phyloP scores from a whole-genome alignment of 2,113 vertebrate genomes.

The Caranx ignobilis region DNA sequence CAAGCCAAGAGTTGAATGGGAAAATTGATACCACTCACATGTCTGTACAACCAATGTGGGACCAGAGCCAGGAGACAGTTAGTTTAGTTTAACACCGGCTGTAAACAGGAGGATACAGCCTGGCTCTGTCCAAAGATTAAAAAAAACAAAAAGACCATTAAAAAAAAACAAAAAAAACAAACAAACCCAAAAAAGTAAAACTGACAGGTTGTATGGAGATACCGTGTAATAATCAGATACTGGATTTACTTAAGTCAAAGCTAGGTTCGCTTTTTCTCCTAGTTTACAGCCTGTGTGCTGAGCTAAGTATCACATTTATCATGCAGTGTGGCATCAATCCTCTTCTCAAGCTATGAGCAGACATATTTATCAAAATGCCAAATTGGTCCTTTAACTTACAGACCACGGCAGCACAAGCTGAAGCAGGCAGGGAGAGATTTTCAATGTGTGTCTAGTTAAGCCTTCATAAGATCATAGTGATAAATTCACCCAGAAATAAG shows the following conservation, averaged over 20 bases:
- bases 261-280: not conserved
- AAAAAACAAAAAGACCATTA: not conserved
- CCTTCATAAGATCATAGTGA: constrained; percentile 29
- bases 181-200: constrained; percentile 1
- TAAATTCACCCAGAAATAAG: constrained; percentile 16
- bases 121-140: not conserved
- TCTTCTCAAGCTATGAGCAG: not conserved
- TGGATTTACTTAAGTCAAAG: not conserved
- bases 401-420: not conserved
- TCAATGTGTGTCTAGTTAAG: not conserved
- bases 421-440: not conserved
- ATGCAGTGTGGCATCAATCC: not conserved
- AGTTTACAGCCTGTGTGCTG: not conserved
- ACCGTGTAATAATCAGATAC: not conserved
- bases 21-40: not conserved
- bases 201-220: not conserved
- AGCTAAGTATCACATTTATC: not conserved
- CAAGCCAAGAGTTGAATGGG: not conserved
- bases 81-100: not conserved
- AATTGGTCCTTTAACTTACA: not conserved
- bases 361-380: not conserved
- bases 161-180: not conserved
- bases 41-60: not conserved
- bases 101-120: not conserved
- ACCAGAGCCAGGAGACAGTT: not conserved